Evolutionary conservation across 2,888 invertebrate species (phyloP), one percentile per base, ranked within the genome.

Genomic region (Mactromeris polynyma): DNA sequence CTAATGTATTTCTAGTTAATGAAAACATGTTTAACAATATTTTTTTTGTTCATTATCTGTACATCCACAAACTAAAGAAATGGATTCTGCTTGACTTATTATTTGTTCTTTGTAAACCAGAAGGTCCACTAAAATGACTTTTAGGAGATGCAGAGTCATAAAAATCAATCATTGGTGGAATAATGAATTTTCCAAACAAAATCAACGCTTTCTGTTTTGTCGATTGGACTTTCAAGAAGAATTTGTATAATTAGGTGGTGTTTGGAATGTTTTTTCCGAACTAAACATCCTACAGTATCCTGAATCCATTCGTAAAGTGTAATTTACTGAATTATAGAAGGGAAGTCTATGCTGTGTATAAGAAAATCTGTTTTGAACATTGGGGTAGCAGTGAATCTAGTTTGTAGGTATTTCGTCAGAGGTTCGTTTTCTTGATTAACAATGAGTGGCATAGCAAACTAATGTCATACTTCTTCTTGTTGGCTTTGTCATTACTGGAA

Each of bases 101-200:
- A 73, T 73, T 73, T 73, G 73, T 73, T 73, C 73, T 73, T 33
- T 17, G 36, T 4, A 73, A 73, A 73, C 73, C 36, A 33, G 36
- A 17, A 69, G 36, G 73, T 73, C 73, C 73, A 73, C 36, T 73
- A 36, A 36, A 33, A 73, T 73, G 73, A 73, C 73, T 36, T 73
- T 73, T 73, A 36, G 36, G 33, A 73, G 73, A 46, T 73, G 73
- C 46, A 73, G 26, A 83, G 73, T 46, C 83, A 83, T 83, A 83
- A 83, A 83, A 73, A 83, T 83, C 83, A 73, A 83, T 83, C 83
- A 73, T 69, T 40, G 46, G 33, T 46, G 46, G 46, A 73, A 36
- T 83, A 46, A 83, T 73, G 83, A 83, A 83, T 69, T 83, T 83
- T 83, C 69, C 42, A 42, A 83, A 83, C 83, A 83, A 83, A 69